Base-by-base conservation (phyloP, 2,113 vertebrate species). In the human (Homo sapiens) region DNA sequence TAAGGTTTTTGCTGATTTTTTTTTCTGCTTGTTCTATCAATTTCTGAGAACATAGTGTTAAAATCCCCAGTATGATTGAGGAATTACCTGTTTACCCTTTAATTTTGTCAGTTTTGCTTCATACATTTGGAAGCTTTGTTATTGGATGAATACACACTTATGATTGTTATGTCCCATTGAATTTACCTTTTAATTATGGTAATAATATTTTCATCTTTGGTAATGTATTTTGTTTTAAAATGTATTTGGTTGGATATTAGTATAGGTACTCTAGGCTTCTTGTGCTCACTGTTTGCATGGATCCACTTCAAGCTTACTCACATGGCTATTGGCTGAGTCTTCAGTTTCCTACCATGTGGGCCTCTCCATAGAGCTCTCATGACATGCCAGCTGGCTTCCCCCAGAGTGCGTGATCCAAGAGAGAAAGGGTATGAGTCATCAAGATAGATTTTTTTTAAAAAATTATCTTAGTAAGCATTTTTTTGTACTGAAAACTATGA, bases 101-200 rank as follows among this genome's bases (percentile, higher is more conserved):
- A 80, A 73, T 84, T 84, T 73, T 89, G 5, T 89, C 89, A 76
- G 40, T 92, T 94, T 96, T 61, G 16, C 11, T 68, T 92, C 30
- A 82, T 57, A 8, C 30, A 85, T 85, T 92, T 86, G 70, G 17
- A 81, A 73, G 2, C 38, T 55, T 79, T 94, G 20, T 89, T 83
- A 96, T 55, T 72, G 17, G 30, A 4, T 57, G 32, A 76, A 92
- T 32, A 50, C 4, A 61, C 4, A 18, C 12, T 88, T 91, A 45
- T 23, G 11, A 64, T 84, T 80, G 18, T 45, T 87, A 79, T 84
- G 12, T 84, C 52, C 11, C 64, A 12, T 38, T 94, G 52, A 83
- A 72, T 8, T 61, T 43, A 89, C 11, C 6, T 48, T 52, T 72
- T 89, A 30, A 40, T 78, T 87, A 80, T 78, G 38, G 25, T 48